Percentiles rank a stretch among this genome's conserved stretches.
These are phyloP conservation scores for Amphiprion ocellaris DNA, from an alignment of 2,113 vertebrate genomes.

Conservation along the genomic window DNA sequence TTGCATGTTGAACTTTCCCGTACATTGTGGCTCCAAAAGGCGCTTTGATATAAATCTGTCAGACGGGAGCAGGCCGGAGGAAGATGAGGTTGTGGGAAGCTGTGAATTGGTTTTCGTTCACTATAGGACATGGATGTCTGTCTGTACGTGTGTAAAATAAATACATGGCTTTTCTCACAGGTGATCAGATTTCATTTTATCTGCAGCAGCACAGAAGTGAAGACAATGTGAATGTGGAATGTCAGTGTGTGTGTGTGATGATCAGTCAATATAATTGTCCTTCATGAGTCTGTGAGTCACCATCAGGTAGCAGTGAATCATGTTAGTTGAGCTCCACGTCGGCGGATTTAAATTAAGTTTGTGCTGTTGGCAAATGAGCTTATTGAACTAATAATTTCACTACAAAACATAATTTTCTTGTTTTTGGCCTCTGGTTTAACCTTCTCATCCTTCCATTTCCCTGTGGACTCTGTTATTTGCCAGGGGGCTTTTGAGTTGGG, in stretches of 20 bases:
- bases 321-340: neutral
- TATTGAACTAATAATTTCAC: neutral
- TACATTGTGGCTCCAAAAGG: constrained; percentile 14
- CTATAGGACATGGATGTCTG: neutral
- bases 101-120: constrained; percentile 42
- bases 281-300: constrained; percentile 4
- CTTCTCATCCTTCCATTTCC: neutral
- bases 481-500: neutral
- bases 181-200: neutral
- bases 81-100: constrained; percentile 30
- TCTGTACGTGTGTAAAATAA: fast-evolving
- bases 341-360: constrained; percentile 14
- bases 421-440: neutral
- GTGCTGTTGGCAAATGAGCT: constrained; percentile 12
- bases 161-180: neutral
- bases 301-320: constrained; percentile 8
- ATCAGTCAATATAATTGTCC: constrained; percentile 10
- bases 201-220: constrained; percentile 19
- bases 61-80: constrained; percentile 19
- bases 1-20: constrained; percentile 49
- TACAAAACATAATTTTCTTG: neutral
- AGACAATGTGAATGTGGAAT: neutral
- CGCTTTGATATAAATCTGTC: constrained; percentile 48
- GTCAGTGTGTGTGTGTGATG: neutral
- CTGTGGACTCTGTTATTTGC: neutral